phyloP scores from a whole-genome alignment of 2,888 invertebrate species.

The Oxystoma pomonae region DNA sequence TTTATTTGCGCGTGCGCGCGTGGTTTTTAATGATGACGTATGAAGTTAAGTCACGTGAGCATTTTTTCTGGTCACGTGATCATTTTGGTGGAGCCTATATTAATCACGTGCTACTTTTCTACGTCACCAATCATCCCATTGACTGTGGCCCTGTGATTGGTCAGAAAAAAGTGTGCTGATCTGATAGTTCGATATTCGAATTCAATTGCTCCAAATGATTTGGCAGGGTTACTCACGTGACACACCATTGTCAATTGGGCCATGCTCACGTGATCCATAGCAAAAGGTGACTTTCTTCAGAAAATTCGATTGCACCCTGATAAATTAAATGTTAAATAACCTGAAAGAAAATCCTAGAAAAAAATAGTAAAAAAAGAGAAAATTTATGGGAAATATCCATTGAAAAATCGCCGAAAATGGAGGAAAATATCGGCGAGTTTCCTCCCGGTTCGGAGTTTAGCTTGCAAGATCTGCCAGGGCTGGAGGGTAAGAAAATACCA shows the following conservation, averaged over 20 bases:
- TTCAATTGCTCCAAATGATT: no score
- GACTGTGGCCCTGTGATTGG: not conserved
- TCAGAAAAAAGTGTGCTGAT: not conserved
- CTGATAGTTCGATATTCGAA: no score
- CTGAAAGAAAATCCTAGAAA: not conserved
- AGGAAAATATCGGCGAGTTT: constrained; percentile 46
- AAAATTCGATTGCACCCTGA: not conserved
- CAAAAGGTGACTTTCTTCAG: not conserved
- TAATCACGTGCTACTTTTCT: no score
- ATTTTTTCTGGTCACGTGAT: not conserved
- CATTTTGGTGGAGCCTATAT: no score
- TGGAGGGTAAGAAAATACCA: constrained; percentile 62
- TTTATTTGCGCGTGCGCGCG: constrained; percentile 12
- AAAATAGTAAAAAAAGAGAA: not conserved
- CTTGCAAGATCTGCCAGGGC: constrained; percentile 59
- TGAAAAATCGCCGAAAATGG: constrained; percentile 35
- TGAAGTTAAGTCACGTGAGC: not conserved
- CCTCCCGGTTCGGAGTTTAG: constrained; percentile 53
- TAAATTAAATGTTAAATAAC: not conserved
- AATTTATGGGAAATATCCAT: not conserved
- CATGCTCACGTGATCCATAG: not conserved
- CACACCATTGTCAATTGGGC: no score
- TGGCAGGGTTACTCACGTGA: no score
- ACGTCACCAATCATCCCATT: not conserved
- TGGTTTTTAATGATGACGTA: not conserved